Conservation (phyloP, 30 jellyfish, hydroid and myxozoan genomes). For the Hydractinia echinata region DNA sequence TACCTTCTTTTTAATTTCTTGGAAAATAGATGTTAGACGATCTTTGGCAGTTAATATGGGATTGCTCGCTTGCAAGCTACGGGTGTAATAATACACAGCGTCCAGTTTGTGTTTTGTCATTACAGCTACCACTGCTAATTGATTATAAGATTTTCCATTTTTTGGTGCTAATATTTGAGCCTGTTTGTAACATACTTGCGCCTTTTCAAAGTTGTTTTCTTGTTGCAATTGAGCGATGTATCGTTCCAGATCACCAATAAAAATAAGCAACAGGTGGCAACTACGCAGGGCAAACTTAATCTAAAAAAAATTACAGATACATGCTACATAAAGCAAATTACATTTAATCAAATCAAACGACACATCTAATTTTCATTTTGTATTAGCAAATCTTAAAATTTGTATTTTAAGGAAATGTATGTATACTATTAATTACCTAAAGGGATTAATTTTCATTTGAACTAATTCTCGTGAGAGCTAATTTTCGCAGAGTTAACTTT, state of each 20-base stretch:
- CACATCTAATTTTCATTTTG: neutral
- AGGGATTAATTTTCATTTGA: too few relatives aligned
- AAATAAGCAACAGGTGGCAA: slow-evolving; percentile 68
- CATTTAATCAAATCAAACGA: too few relatives aligned
- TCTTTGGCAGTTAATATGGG: slow-evolving; percentile 93
- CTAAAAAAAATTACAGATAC: slow-evolving; percentile 20
- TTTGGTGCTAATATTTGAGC: slow-evolving; percentile 87
- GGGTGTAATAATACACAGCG: slow-evolving; percentile 74
- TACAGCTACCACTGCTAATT: slow-evolving; percentile 87
- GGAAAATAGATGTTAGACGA: slow-evolving; percentile 77
- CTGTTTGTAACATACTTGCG: slow-evolving; percentile 51
- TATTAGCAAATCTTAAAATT: neutral
- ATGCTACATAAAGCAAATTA: neutral
- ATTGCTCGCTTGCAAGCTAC: slow-evolving; percentile 87
- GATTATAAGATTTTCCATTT: slow-evolving; percentile 92
- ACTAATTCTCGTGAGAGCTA: too few relatives aligned
- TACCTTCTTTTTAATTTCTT: slow-evolving; percentile 87
- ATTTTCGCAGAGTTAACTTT: too few relatives aligned
- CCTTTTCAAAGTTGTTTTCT: slow-evolving; percentile 55
- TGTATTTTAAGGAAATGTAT: too few relatives aligned
- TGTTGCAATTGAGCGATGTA: slow-evolving; percentile 70
- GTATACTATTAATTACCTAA: too few relatives aligned
- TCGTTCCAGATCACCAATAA: slow-evolving; percentile 84
- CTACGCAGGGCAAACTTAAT: slow-evolving; percentile 78
- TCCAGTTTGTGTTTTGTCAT: slow-evolving; percentile 75